These are phyloP conservation scores for Sarcophaga carnaria DNA, from an alignment of 2,888 invertebrate genomes.

Conservation along the genomic window DNA sequence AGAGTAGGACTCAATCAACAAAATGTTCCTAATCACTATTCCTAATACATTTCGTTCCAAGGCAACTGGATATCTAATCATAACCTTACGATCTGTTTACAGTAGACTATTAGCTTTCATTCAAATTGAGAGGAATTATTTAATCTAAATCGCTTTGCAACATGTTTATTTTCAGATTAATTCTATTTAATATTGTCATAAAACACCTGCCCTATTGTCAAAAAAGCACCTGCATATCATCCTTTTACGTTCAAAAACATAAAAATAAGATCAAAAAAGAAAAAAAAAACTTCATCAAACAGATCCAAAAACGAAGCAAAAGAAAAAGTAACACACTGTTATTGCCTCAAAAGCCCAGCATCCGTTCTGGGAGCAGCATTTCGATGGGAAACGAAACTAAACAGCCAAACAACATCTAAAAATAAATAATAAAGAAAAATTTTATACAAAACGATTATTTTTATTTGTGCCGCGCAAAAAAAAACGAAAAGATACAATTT, in stretches of 20 bases:
- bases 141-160: slow-evolving; percentile 5
- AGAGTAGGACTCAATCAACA: no score
- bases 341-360: slow-evolving; percentile 49
- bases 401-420: neutral
- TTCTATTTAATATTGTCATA: slow-evolving; percentile 28
- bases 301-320: neutral
- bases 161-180: slow-evolving; percentile 35
- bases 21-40: no score
- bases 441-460: neutral
- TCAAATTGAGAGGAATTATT: neutral
- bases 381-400: neutral
- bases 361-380: slow-evolving; percentile 37
- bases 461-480: neutral
- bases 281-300: neutral
- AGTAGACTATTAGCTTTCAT: no score
- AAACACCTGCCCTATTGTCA: slow-evolving; percentile 53
- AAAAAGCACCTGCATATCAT: slow-evolving; percentile 60
- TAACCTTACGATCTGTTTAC: no score
- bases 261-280: slow-evolving; percentile 29
- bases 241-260: slow-evolving; percentile 10
- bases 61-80: no score
- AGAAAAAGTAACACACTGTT: slow-evolving; percentile 21
- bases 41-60: no score
- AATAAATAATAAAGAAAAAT: neutral
- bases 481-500: neutral